Evolutionary conservation across 2,888 invertebrate genomes (phyloP), one percentile per base, ranked within the genome.

Genomic region (Papilio demoleus): DNA sequence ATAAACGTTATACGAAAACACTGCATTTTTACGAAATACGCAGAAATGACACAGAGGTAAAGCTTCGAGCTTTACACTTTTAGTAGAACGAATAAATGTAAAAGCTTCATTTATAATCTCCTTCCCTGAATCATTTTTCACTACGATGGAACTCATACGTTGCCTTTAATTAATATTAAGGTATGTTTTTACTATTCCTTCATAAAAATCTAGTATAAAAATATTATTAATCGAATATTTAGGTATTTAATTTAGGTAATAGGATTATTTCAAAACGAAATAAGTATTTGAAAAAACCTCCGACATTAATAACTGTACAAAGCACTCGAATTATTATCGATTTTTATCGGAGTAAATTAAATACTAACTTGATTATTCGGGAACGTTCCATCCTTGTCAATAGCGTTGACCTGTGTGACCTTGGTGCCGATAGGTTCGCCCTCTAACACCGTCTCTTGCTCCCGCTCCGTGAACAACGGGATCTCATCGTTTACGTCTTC

Each of bases 401-500:
- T 97, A 68, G 98, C 98, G 91, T 98, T 98, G 85, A 98, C 98
- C 93, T 98, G 97, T 42, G 98, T 98, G 77, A 98, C 98, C 93
- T 97, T 97, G 74, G 98, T 98, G 73, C 98, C 98, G 77, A 98
- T 96, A 47, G 97, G 97, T 88, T 98, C 98, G 71, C 99, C 98
- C 90, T 98, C 98, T 76, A 98, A 93, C 70, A 98, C 98, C 4
- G 98, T 98, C 93, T 98, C 98, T 86, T 98, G 98, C 87, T 98
- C 97, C 73, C 99, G 95, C 90, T 98, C 98, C 70, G 98, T 98
- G 91, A 99, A 99, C 74, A 98, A 93, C 27, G 99, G 99, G 80
- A 98, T 97, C 92, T 99, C 99, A 87, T 99, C 99, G 92, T 99
- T 99, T 70, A 98, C 98, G 88, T 99, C 99, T 89, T 97, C 97